These are phyloP conservation scores for Picathartes gymnocephalus DNA, from an alignment of 2,113 vertebrate species.

Conservation along the genomic window DNA sequence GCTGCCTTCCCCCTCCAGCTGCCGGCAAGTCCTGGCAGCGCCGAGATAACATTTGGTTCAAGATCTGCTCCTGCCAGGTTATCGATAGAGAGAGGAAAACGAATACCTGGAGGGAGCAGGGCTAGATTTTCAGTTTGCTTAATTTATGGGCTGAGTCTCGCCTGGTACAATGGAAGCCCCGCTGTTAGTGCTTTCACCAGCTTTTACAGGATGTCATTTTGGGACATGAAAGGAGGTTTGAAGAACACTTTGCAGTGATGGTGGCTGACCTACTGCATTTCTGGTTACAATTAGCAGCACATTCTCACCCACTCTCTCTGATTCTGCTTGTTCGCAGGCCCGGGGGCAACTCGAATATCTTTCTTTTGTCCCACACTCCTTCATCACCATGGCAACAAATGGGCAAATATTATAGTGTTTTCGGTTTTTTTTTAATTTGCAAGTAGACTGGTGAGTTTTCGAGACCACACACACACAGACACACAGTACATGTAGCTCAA, in stretches of 20 bases:
- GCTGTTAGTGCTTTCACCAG: not conserved
- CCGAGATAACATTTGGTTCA: not conserved
- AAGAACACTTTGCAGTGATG: not conserved
- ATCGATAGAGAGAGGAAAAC: not conserved
- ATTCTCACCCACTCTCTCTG: slow-evolving; percentile 12
- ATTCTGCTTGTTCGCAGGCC: slow-evolving; percentile 40
- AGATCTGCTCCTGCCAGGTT: not conserved
- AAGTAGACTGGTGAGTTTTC: not conserved
- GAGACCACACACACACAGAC: slow-evolving; percentile 2
- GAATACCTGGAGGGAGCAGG: not conserved
- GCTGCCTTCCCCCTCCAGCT: not conserved
- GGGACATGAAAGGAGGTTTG: not conserved
- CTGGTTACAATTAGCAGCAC: slow-evolving; percentile 49
- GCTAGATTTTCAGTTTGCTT: not conserved
- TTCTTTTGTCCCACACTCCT: slow-evolving; percentile 43
- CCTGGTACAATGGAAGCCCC: not conserved
- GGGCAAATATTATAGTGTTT: slow-evolving; percentile 10
- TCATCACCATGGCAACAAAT: slow-evolving; percentile 27
- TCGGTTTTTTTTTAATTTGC: not conserved
- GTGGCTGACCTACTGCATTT: not conserved
- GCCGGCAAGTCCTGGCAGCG: not conserved
- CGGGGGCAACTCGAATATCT: slow-evolving; percentile 5
- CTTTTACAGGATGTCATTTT: not conserved
- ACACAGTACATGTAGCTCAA: not conserved
- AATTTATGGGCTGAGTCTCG: not conserved